These are phyloP conservation scores for Pangasius krempfi DNA, from an alignment of 2,797 vertebrate genomes.

Conservation along the genomic window DNA sequence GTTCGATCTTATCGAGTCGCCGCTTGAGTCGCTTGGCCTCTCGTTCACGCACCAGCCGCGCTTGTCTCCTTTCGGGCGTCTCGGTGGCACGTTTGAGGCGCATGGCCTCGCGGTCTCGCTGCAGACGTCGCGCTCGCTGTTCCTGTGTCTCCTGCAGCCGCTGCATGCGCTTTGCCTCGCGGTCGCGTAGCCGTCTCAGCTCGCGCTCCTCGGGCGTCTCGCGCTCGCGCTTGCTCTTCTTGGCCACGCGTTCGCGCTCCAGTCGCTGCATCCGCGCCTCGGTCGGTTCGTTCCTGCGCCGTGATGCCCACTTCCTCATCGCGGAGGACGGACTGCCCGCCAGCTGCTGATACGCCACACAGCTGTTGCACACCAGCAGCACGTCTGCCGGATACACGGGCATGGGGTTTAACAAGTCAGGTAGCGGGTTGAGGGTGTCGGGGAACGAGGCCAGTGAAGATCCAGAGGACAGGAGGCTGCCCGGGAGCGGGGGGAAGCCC, in stretches of 20 bases:
- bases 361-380: slow-evolving; percentile 95
- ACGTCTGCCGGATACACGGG: slow-evolving; percentile 90
- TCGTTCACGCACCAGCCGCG: slow-evolving; percentile 89
- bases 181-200: slow-evolving; percentile 88
- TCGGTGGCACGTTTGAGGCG: slow-evolving; percentile 92
- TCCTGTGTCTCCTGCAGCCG: slow-evolving; percentile 95
- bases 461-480: slow-evolving; percentile 74
- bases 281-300: slow-evolving; percentile 90
- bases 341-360: slow-evolving; percentile 89
- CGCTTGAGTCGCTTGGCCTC: slow-evolving; percentile 96
- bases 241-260: slow-evolving; percentile 93
- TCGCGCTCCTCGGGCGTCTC: slow-evolving; percentile 91
- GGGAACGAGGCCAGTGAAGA: slow-evolving; percentile 74
- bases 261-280: slow-evolving; percentile 88
- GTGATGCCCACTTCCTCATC: slow-evolving; percentile 87
- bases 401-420: slow-evolving; percentile 77
- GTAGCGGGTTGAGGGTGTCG: slow-evolving; percentile 74
- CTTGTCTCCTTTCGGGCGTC: slow-evolving; percentile 94
- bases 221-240: slow-evolving; percentile 93
- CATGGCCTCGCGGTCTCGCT: slow-evolving; percentile 96
- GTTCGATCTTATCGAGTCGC: slow-evolving; percentile 96
- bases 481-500: slow-evolving; percentile 70
- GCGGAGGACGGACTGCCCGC: slow-evolving; percentile 83
- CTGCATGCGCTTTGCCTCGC: slow-evolving; percentile 95
- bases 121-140: slow-evolving; percentile 89